Evolutionary conservation across 2,888 invertebrate genomes (phyloP).

Genomic region (Anthrax anthrax): DNA sequence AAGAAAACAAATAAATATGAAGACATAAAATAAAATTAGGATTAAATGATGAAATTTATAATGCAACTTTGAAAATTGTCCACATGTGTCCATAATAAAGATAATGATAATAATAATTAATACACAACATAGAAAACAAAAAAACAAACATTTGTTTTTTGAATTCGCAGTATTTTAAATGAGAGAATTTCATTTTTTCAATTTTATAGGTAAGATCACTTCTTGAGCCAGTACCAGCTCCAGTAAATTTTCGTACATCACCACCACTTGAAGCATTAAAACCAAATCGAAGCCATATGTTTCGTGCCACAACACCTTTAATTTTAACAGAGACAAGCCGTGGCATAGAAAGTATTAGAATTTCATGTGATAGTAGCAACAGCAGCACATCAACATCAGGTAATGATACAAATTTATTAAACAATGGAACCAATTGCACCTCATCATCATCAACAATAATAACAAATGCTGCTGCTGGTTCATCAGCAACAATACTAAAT

Average conservation of each 20-base stretch:
- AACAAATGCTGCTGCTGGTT: constrained; percentile 18
- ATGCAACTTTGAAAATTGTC: no score
- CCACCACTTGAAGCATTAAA: constrained; percentile 82
- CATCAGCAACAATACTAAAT: constrained; percentile 16
- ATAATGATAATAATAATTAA: no score
- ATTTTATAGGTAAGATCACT: constrained; percentile 44
- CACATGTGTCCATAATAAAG: no score
- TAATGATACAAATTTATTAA: not conserved
- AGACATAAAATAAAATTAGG: no score
- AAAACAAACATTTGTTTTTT: no score
- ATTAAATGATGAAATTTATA: no score
- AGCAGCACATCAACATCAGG: not conserved
- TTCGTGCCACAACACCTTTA: constrained; percentile 36
- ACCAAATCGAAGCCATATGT: constrained; percentile 39
- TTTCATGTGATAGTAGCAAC: constrained; percentile 35
- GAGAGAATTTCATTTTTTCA: not conserved
- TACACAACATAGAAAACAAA: no score
- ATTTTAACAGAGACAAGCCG: constrained; percentile 35
- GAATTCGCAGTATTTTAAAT: not conserved
- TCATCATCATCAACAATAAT: not conserved
- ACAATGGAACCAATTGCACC: not conserved
- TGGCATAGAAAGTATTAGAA: constrained; percentile 37
- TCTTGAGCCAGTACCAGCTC: constrained; percentile 52
- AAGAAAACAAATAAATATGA: no score
- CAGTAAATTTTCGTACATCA: constrained; percentile 81